Evolutionary conservation across 1,140 invertebrate genomes (phyloP), one percentile per base, ranked within the genome.

Genomic region (Leptinotarsa defecta): DNA sequence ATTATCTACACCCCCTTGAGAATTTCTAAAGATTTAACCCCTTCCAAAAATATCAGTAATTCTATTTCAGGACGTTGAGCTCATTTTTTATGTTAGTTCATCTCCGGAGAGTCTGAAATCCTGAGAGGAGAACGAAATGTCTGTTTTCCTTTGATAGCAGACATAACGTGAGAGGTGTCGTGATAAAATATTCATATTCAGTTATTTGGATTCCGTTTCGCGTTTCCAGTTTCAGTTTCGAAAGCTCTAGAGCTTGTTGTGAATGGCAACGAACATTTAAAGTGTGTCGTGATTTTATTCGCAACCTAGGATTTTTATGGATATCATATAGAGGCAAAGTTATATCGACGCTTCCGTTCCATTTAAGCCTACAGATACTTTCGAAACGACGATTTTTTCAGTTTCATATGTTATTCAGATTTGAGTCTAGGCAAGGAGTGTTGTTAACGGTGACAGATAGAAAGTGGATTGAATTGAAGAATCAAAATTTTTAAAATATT

Each of bases 111-210:
- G 15, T 15, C n/a, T 57, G 52, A 57, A 17, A 57, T 57, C n/a
- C 52, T 57, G 52, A 17, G 52, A 15, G 13, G 52, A 19, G n/a
- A 57, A 57, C 52, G 52, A 19, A 57, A 57, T 57, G 52, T 57
- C 52, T 17, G 34, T 19, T 57, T 57, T 57, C 52, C 52, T 57
- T 57, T 57, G 52, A 57, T 57, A 19, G 52, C 13, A 57, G 15
- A 57, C 52, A 57, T 57, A 57, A 57, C 52, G 52, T 57, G 52
- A 57, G n/a, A 57, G 52, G 52, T 57, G 52, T 57, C 52, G 52
- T 19, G n/a, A 57, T 57, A 19, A 57, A 57, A 57, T 57, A 57
- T 57, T 57, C 52, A 57, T 57, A 57, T 57, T 57, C n/a, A 57
- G 52, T 57, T 57, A 57, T 15, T 57, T 19, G 52, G 52, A 57